phyloP scores from a whole-genome alignment of 2,113 vertebrate genomes.

The Sinocyclocheilus maitianheensis region DNA sequence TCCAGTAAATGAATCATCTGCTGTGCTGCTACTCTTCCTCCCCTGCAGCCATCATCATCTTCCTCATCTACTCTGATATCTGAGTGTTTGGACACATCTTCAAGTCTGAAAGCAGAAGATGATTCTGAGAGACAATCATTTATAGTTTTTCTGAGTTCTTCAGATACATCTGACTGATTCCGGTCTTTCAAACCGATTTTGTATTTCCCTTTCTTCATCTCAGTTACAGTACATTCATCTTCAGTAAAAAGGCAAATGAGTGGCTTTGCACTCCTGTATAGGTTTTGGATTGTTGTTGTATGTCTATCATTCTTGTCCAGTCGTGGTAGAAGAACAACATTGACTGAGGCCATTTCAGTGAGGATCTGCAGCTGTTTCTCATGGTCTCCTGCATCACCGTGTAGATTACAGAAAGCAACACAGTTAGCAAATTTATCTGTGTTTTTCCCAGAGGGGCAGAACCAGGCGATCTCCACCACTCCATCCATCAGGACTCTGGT shows the following conservation, averaged over 20 bases:
- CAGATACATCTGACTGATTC: background rate
- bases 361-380: too few species aligned
- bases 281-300: background rate
- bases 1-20: too few species aligned
- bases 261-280: background rate
- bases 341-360: too few species aligned
- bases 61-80: background rate
- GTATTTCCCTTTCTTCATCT: background rate
- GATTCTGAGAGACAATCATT: background rate
- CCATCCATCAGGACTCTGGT: too few species aligned
- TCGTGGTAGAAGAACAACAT: too few species aligned
- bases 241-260: background rate
- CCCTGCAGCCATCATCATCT: background rate
- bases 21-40: background rate
- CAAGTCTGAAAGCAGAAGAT: background rate
- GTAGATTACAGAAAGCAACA: too few species aligned
- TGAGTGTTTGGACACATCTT: background rate
- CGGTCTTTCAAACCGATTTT: background rate
- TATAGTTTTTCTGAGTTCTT: background rate
- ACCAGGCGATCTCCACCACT: too few species aligned
- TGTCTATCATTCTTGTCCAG: background rate
- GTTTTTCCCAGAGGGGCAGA: too few species aligned
- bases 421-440: too few species aligned
- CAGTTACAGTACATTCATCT: background rate
- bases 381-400: too few species aligned